Evolutionary conservation across 2,113 vertebrate species (phyloP).

Genomic region (Anseranas semipalmata): DNA sequence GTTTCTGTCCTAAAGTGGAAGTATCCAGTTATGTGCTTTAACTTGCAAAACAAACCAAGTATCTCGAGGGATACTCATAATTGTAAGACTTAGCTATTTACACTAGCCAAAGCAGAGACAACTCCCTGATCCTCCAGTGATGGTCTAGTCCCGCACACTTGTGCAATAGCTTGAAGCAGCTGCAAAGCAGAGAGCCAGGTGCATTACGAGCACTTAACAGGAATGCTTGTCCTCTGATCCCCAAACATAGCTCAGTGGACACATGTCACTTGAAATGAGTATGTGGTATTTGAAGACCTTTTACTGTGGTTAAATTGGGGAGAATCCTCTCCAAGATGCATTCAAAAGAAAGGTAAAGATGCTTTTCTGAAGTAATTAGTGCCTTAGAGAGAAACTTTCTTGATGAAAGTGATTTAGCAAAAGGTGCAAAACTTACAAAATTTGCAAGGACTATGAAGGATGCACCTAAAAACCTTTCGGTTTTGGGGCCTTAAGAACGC

Average conservation of each 20-base stretch:
- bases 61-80: background rate
- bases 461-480: background rate
- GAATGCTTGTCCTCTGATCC: background rate
- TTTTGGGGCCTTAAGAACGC: background rate
- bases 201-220: slow-evolving; percentile 6
- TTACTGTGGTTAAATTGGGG: background rate
- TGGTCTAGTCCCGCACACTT: background rate
- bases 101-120: fast-evolving
- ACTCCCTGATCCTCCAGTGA: background rate
- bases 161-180: background rate
- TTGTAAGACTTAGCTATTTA: background rate
- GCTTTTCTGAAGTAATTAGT: background rate
- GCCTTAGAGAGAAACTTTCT: background rate
- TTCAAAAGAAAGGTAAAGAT: background rate
- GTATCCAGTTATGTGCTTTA: background rate
- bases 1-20: background rate
- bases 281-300: background rate
- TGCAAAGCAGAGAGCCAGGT: background rate
- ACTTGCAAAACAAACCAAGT: background rate
- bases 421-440: background rate
- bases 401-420: background rate
- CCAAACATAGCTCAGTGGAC: background rate
- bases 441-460: background rate
- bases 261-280: background rate
- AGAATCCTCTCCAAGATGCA: background rate